Conservation (phyloP, 2,888 invertebrate species). For the Caenorhabditis sp. region DNA sequence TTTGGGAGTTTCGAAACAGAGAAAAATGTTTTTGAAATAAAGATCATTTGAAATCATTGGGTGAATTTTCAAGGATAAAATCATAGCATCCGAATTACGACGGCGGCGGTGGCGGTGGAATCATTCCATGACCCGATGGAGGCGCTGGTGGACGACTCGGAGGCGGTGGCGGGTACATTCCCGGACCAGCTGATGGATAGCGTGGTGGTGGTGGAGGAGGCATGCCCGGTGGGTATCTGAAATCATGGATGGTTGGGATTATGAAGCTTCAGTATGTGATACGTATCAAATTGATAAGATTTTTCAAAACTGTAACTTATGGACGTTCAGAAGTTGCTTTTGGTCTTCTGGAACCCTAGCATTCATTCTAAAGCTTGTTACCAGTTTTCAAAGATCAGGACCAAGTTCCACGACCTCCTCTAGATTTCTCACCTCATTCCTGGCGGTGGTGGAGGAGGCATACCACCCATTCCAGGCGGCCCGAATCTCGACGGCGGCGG, state of each 20-base stretch:
- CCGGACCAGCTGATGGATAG: conserved; percentile 60
- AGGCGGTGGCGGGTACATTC: conserved; percentile 59
- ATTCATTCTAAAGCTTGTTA: too few relatives aligned
- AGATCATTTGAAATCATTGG: conserved; percentile 16
- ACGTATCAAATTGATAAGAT: too few relatives aligned
- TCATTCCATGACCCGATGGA: conserved; percentile 73
- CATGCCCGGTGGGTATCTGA: conserved; percentile 66
- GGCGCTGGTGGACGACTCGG: conserved; percentile 69
- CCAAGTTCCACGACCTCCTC: too few relatives aligned
- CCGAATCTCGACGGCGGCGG: conserved; percentile 75
- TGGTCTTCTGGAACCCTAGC: too few relatives aligned
- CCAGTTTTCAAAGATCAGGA: too few relatives aligned
- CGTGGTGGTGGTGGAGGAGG: conserved; percentile 68
- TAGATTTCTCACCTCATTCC: conserved; percentile 51
- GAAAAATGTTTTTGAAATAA: neutral
- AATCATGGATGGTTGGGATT: neutral
- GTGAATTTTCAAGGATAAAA: neutral
- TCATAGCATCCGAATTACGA: conserved; percentile 20
- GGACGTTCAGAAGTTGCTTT: too few relatives aligned
- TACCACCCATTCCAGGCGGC: conserved; percentile 65
- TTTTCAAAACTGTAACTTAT: too few relatives aligned
- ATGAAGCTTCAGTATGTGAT: too few relatives aligned
- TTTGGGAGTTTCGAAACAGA: neutral
- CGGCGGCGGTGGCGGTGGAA: conserved; percentile 70
- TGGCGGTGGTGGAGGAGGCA: conserved; percentile 65